Evolutionary conservation across 2,113 vertebrate species (phyloP).

Genomic region (Oreochromis aureus): DNA sequence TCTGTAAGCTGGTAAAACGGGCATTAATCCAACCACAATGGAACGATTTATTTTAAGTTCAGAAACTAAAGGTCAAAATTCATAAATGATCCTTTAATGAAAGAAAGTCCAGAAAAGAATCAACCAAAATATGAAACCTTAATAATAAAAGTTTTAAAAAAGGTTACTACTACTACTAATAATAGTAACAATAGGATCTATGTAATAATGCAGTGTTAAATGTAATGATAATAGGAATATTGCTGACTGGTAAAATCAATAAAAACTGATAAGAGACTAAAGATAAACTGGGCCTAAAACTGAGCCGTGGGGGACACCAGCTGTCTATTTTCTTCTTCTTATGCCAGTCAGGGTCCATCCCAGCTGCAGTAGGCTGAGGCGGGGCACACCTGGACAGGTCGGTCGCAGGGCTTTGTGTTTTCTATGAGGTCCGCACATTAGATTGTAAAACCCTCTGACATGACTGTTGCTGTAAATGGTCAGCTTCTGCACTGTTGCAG

Average conservation of each 20-base stretch:
- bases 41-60: not conserved
- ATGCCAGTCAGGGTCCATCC: not conserved
- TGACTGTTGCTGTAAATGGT: not conserved
- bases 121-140: not conserved
- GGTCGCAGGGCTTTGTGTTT: not conserved
- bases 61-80: not conserved
- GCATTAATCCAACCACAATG: not conserved
- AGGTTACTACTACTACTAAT: too few relatives aligned
- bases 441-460: not conserved
- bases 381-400: not conserved
- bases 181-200: rapidly evolving
- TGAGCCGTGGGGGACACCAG: not conserved
- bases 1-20: rapidly evolving
- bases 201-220: not conserved
- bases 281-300: not conserved
- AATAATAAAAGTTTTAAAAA: too few relatives aligned
- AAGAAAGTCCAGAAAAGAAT: not conserved
- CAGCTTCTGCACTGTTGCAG: rapidly evolving
- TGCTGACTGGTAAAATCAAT: not conserved
- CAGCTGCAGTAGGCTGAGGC: not conserved
- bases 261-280: not conserved
- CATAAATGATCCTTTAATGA: not conserved
- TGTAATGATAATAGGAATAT: not conserved
- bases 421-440: not conserved
- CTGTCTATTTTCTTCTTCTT: not conserved